phyloP scores from a whole-genome alignment of 2,797 vertebrate species.

The Enteromius argenteus region DNA sequence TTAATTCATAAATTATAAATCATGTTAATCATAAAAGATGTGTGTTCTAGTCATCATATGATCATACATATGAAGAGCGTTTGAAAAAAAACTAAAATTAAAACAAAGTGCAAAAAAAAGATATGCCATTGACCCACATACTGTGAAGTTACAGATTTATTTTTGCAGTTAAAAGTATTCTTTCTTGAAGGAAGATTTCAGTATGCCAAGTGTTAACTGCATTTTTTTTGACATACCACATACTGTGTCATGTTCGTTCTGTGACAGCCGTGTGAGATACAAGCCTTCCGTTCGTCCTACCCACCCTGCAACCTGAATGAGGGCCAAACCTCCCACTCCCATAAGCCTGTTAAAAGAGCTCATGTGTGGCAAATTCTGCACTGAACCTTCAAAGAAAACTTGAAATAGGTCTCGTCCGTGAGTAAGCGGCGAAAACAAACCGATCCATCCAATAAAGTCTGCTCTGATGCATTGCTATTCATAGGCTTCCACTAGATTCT shows the following conservation, averaged over 20 bases:
- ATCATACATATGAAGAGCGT: neutral
- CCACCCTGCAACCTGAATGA: conserved; percentile 53
- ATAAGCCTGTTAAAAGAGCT: conserved; percentile 64
- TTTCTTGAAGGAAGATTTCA: conserved; percentile 4
- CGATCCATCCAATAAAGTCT: conserved; percentile 28
- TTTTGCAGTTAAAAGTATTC: conserved; percentile 5
- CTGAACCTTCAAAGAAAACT: conserved; percentile 60
- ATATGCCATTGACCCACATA: neutral
- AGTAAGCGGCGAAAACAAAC: conserved; percentile 49
- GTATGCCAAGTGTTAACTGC: neutral
- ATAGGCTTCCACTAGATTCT: conserved; percentile 8
- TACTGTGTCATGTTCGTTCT: conserved; percentile 39
- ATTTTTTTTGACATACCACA: conserved; percentile 31
- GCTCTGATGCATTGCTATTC: conserved; percentile 17
- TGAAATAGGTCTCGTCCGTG: conserved; percentile 53
- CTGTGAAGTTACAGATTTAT: neutral
- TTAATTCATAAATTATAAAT: neutral
- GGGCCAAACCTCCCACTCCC: conserved; percentile 58
- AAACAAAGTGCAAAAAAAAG: neutral
- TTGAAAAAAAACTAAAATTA: neutral
- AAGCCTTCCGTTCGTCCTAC: conserved; percentile 33
- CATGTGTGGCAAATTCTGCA: conserved; percentile 58
- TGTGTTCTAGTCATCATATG: neutral
- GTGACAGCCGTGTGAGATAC: conserved; percentile 34
- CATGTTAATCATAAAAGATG: neutral